A percentile compares a stretch with the other conserved stretches of the same genome.
Evolutionary conservation across 2,888 invertebrate species (phyloP).

Genomic region (Hypolimnas misippus): DNA sequence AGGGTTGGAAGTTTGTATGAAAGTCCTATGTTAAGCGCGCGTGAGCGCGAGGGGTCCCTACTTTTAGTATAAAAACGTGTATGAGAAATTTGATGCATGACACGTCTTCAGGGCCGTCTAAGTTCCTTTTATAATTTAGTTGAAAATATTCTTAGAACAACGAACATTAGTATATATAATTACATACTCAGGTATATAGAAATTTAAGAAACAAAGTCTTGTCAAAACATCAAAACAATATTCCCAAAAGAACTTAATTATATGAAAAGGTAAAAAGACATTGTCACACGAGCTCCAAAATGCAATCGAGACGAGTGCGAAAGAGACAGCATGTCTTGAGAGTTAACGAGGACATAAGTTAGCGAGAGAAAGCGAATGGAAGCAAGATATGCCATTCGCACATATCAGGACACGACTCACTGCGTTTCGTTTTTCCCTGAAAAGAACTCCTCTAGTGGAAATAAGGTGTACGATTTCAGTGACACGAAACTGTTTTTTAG

Average conservation of each 20-base stretch:
- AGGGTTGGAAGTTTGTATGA: no score
- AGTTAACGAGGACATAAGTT: background rate
- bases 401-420: conserved; percentile 22
- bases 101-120: no score
- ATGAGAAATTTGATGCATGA: no score
- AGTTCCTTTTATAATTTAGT: no score
- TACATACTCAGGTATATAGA: no score
- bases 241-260: background rate
- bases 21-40: no score
- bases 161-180: no score
- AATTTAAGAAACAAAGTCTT: background rate
- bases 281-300: background rate
- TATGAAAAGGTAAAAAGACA: conserved; percentile 2
- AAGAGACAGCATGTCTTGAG: background rate
- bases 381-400: conserved; percentile 14
- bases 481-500: conserved; percentile 29
- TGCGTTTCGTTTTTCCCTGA: conserved; percentile 33
- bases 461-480: conserved; percentile 25
- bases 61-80: no score
- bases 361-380: background rate
- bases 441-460: conserved; percentile 32
- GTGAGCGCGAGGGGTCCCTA: no score
- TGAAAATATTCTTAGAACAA: background rate
- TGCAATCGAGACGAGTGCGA: background rate
- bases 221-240: background rate